Percentiles rank a stretch among this genome's conserved stretches.
phyloP scores from a whole-genome alignment of 2,888 invertebrate species.

The Sarcophaga rosellei region DNA sequence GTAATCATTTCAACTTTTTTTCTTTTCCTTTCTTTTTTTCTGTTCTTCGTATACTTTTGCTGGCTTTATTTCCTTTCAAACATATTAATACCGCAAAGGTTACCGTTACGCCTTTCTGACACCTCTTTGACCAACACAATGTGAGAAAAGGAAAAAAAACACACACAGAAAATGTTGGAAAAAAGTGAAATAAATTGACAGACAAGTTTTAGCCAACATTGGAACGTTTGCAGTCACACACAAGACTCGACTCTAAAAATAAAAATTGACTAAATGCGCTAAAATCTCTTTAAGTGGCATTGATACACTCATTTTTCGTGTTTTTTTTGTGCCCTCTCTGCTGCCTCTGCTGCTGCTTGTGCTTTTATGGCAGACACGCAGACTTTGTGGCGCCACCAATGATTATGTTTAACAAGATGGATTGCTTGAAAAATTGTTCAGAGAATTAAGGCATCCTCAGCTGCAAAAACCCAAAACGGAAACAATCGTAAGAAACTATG shows the following conservation, averaged over 20 bases:
- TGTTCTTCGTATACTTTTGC: slow-evolving; percentile 22
- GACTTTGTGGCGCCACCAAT: slow-evolving; percentile 65
- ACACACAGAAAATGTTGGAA: background rate
- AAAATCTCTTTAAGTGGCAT: slow-evolving; percentile 47
- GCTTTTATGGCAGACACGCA: slow-evolving; percentile 52
- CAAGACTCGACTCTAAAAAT: background rate
- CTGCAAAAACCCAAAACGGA: slow-evolving; percentile 3
- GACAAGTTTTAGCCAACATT: background rate
- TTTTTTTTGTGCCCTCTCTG: background rate
- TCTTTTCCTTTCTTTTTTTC: slow-evolving; percentile 4
- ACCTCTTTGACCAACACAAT: slow-evolving; percentile 60
- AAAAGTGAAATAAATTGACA: slow-evolving; percentile 58
- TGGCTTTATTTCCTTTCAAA: slow-evolving; percentile 43
- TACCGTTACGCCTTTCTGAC: slow-evolving; percentile 62
- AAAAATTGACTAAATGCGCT: slow-evolving; percentile 28
- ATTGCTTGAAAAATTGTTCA: slow-evolving; percentile 64
- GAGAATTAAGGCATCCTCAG: slow-evolving; percentile 47
- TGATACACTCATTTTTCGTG: slow-evolving; percentile 3
- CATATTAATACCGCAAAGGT: slow-evolving; percentile 57
- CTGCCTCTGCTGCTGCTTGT: background rate
- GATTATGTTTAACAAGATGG: slow-evolving; percentile 65
- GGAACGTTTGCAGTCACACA: background rate
- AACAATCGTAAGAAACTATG: background rate
- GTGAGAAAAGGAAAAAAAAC: background rate
- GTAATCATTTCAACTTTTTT: background rate